Conservation (phyloP, 2,797 vertebrate genomes). For the Eulemur coronatus region DNA sequence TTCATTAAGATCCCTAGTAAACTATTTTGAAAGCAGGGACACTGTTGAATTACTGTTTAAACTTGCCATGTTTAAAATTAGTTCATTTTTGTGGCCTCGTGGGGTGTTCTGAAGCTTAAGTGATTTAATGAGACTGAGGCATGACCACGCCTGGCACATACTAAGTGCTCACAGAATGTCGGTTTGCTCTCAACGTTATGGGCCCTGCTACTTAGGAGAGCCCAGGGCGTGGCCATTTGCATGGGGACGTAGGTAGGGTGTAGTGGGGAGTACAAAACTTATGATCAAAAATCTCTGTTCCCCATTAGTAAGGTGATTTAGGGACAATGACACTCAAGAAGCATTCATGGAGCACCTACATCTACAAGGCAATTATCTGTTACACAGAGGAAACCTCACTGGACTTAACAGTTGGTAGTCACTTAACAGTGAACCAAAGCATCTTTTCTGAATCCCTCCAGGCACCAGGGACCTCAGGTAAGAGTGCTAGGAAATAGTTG, state of each 20-base stretch:
- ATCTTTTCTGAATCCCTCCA: background rate
- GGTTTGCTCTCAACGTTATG: background rate
- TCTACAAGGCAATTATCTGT: background rate
- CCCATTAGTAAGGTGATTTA: background rate
- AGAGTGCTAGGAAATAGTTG: background rate
- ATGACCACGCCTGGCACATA: background rate
- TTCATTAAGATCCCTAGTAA: slow-evolving; percentile 12
- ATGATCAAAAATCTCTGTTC: background rate
- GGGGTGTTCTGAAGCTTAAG: background rate
- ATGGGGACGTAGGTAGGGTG: background rate
- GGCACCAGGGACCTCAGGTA: background rate
- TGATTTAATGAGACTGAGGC: background rate
- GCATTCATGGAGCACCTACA: too few species aligned
- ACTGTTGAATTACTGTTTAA: slow-evolving; percentile 25
- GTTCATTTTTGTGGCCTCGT: background rate
- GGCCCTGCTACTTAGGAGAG: background rate
- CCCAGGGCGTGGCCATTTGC: background rate
- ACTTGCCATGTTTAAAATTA: background rate
- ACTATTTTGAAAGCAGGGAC: slow-evolving; percentile 41
- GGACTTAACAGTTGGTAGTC: background rate
- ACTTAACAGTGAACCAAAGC: background rate
- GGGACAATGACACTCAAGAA: background rate
- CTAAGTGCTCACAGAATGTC: background rate
- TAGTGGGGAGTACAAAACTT: background rate
- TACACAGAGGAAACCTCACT: background rate